Evolutionary conservation across 2,888 invertebrate genomes (phyloP).

Genomic region (Drosophila fungiperda): DNA sequence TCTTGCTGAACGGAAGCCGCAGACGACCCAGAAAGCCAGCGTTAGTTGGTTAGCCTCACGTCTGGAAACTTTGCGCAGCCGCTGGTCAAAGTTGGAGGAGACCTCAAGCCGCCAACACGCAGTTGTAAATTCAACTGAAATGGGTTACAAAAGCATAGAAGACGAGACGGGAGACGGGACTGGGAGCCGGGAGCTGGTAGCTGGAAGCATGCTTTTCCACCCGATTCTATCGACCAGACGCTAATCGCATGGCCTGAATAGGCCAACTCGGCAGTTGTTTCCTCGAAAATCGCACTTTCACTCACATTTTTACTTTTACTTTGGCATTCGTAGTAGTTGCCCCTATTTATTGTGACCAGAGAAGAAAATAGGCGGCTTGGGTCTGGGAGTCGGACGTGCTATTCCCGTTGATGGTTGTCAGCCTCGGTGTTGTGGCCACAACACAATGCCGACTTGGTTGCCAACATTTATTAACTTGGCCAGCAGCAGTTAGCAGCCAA

Average conservation of each 20-base stretch:
- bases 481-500: constrained; percentile 49
- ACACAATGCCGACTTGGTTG: constrained; percentile 56
- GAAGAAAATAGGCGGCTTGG: constrained; percentile 29
- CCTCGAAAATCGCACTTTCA: constrained; percentile 63
- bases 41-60: constrained; percentile 29
- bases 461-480: constrained; percentile 54
- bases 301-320: constrained; percentile 72
- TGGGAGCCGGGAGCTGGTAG: background rate
- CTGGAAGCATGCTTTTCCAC: background rate
- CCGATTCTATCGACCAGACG: constrained; percentile 46
- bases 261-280: constrained; percentile 33
- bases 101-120: constrained; percentile 17
- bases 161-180: background rate
- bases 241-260: constrained; percentile 76
- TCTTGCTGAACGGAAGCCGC: constrained; percentile 55
- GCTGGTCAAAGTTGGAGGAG: constrained; percentile 63
- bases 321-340: constrained; percentile 5
- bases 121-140: constrained; percentile 52
- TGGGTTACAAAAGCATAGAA: constrained; percentile 62
- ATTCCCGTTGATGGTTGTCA: constrained; percentile 58
- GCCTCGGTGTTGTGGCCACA: constrained; percentile 69
- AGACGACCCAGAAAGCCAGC: constrained; percentile 63
- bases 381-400: constrained; percentile 26
- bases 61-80: constrained; percentile 55
- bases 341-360: constrained; percentile 39